Base-by-base conservation (phyloP, 92 coral and sea anemone species). In the Actinostola sp. region DNA sequence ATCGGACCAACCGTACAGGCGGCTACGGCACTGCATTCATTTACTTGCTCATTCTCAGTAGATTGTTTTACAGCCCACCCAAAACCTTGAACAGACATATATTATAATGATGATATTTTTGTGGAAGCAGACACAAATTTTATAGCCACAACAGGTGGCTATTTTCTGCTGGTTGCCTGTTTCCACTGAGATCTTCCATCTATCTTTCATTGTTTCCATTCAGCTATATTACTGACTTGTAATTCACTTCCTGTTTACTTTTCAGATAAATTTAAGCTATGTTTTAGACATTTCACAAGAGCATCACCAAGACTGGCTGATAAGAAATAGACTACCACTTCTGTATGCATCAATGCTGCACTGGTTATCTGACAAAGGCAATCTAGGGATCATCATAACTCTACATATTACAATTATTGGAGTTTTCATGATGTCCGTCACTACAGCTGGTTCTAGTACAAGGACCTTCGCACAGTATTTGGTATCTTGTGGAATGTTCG, bases 401-500 rank as follows among this genome's bases (percentile, higher is more conserved):
- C 44, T 90, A 4, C 84, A 90, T 68, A 74, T 82, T 19, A 81
- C 75, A n/a, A 63, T 90, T 2, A 79, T 90, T 52, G 96, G 92
- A 38, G 36, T 90, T 30, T 79, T 83, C 56, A 61, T 84, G 71
- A 66, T 76, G 63, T 71, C 92, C 32, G 70, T 82, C 16, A 76
- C 84, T 1, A 27, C 56, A 10, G 54, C 74, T 52, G 10, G 71
- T 19, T 32, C 78, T 8, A 48, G 48, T 41, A 60, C 83, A 79
- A 59, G 71, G 49, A 49, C 48, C 13, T 11, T 87, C 29, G 92
- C 96, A 41, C 92, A 63, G 51, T 86, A 83, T 71, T 67, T 90
- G 52, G 79, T 90, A 31, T 74, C 92, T 11, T 90, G 96, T 87
- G 96, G 96, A 12, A 79, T 84, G 67, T 83, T 82, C 61, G 96